phyloP scores from a whole-genome alignment of 2,888 invertebrate species.

The Adela reaumurella region DNA sequence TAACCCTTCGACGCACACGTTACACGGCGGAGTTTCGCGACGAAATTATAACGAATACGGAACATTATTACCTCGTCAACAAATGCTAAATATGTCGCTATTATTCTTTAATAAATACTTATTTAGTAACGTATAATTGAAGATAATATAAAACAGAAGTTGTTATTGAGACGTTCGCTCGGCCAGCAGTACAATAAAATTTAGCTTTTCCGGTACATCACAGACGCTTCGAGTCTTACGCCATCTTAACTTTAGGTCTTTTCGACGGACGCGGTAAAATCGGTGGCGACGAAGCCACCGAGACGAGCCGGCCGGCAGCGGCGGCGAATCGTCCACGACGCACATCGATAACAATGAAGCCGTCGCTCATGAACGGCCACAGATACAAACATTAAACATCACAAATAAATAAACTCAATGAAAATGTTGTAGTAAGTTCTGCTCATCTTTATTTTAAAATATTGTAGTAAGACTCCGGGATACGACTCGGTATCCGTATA shows the following conservation, averaged over 20 bases:
- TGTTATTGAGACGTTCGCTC: background rate
- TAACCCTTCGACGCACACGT: slow-evolving; percentile 19
- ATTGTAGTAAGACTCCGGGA: slow-evolving; percentile 55
- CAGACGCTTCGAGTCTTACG: too few relatives aligned
- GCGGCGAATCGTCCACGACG: slow-evolving; percentile 9
- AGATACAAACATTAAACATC: slow-evolving; percentile 55
- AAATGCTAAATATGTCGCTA: background rate
- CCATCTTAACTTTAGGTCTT: too few relatives aligned
- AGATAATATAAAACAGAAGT: background rate
- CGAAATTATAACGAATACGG: background rate
- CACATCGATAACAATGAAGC: slow-evolving; percentile 44
- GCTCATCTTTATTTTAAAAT: background rate
- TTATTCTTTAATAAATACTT: background rate
- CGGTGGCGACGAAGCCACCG: too few relatives aligned
- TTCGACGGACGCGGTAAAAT: too few relatives aligned
- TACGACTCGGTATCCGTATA: slow-evolving; percentile 55
- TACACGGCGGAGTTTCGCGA: slow-evolving; percentile 24
- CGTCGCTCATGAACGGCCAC: slow-evolving; percentile 32
- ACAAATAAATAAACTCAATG: slow-evolving; percentile 54
- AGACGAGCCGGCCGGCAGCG: background rate
- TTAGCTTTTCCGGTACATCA: too few relatives aligned
- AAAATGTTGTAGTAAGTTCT: slow-evolving; percentile 11
- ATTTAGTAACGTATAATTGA: background rate
- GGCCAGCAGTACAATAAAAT: too few relatives aligned
- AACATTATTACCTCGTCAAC: background rate